Base-by-base conservation (phyloP, 2,888 invertebrate genomes). In the Loripinus fragilis region DNA sequence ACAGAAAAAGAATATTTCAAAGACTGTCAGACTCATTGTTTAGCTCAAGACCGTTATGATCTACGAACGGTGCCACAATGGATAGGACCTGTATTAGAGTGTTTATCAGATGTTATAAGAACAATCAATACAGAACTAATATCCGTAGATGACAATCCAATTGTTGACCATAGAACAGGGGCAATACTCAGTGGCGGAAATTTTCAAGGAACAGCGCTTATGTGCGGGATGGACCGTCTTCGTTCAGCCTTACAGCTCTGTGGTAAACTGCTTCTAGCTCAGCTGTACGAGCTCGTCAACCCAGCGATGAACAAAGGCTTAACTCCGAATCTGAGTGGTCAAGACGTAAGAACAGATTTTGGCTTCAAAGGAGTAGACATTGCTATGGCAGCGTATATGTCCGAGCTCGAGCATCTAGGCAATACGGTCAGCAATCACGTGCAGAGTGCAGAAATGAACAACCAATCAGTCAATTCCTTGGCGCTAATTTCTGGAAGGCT, bases 381-480 rank as follows among this genome's bases (percentile, higher is more conserved):
- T 1, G 87, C 88, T 7, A 86, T 87, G 83, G 89, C 88, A 15
- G 73, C 88, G 10, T 89, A 89, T 60, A 76, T 78, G 74, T 86
- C 89, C 1, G 88, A 89, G 71, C 76, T 89, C 25, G 85, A 89
- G 75, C 78, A 78, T 66, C 67, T 89, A 20, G 86, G 86, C 20
- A 76, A 78, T 41, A 83, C 86, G 10, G 74, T 89, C 80, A 88
- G 87, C 23, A 85, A 86, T 60, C 89, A 89, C 69, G 87, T 87
- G 48, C 67, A 87, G 35, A 85, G 86, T 60, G 88, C 89, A 2
- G 89, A 89, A 72, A 80, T 85, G 76, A 85, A 87, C 78, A 89
- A 89, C 78, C 89, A 89, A 74, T 75, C 86, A 15, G 81, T 89
- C 55, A 89, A 89, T 78, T 88, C 87, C 10, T 70, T 89, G 83